These are phyloP conservation scores for Phainopepla nitens DNA, from an alignment of 2,113 vertebrate genomes.

Conservation along the genomic window DNA sequence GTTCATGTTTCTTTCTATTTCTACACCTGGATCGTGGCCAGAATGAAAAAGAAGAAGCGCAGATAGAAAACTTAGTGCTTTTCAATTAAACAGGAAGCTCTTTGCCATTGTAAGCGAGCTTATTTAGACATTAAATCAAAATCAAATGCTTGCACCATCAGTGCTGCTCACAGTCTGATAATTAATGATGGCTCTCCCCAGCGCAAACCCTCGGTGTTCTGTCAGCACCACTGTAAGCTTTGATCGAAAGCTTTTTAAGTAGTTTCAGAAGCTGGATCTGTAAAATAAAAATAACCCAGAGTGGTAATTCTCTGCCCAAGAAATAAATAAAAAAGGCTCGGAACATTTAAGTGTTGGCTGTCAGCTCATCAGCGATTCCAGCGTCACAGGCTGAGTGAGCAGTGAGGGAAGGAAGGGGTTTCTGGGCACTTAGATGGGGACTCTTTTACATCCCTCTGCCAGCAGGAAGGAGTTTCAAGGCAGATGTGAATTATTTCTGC, in stretches of 20 bases:
- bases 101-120: constrained; percentile 38
- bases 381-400: background rate
- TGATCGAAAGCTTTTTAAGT: constrained; percentile 67
- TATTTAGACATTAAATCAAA: constrained; percentile 69
- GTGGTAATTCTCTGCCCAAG: constrained; percentile 40
- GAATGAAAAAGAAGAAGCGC: background rate
- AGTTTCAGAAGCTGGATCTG: constrained; percentile 58
- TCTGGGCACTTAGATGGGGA: background rate
- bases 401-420: background rate
- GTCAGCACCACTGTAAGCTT: constrained; percentile 49
- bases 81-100: constrained; percentile 55
- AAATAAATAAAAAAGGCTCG: constrained; percentile 57
- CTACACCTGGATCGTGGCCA: constrained; percentile 40
- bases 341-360: constrained; percentile 10
- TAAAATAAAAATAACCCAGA: constrained; percentile 45
- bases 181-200: constrained; percentile 58
- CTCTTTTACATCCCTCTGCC: background rate
- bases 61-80: constrained; percentile 42
- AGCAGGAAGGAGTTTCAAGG: background rate
- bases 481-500: background rate
- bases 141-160: constrained; percentile 46
- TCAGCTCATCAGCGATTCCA: constrained; percentile 10
- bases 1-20: constrained; percentile 11
- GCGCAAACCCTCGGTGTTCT: background rate
- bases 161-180: constrained; percentile 51